phyloP scores from a whole-genome alignment of 2,113 vertebrate genomes.

The Petromus typicus region DNA sequence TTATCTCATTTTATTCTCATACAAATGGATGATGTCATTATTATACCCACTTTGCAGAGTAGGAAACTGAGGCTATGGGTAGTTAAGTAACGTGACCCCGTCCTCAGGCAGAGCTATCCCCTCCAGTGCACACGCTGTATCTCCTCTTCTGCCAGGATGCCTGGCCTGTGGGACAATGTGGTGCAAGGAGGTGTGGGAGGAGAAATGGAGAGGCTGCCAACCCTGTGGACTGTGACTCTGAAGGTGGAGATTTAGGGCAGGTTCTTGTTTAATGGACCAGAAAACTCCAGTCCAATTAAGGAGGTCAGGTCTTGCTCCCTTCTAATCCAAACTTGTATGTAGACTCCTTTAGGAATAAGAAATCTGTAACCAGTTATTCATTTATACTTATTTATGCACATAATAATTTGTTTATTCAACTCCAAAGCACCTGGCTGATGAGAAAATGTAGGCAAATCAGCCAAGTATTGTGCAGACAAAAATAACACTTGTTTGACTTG shows the following conservation, averaged over 20 bases:
- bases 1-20: not conserved
- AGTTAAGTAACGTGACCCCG: no score
- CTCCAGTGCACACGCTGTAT: accelerated
- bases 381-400: slow-evolving; percentile 52
- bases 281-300: not conserved
- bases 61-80: slow-evolving; percentile 29
- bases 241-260: slow-evolving; percentile 12
- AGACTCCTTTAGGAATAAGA: not conserved
- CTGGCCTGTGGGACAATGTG: not conserved
- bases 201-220: not conserved
- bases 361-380: slow-evolving; percentile 35
- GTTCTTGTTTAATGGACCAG: slow-evolving; percentile 11
- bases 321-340: not conserved
- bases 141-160: not conserved
- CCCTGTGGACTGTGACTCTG: not conserved
- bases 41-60: slow-evolving; percentile 23
- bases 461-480: slow-evolving; percentile 54
- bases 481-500: slow-evolving; percentile 62
- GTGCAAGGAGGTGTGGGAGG: accelerated
- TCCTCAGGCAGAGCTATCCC: not conserved
- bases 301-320: slow-evolving; percentile 26
- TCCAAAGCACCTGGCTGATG: slow-evolving; percentile 53
- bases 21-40: not conserved
- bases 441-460: slow-evolving; percentile 57
- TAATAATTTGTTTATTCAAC: slow-evolving; percentile 62